Evolutionary conservation across 2,888 invertebrate genomes (phyloP), one percentile per base, ranked within the genome.

Genomic region (Silvanus unidentatus): DNA sequence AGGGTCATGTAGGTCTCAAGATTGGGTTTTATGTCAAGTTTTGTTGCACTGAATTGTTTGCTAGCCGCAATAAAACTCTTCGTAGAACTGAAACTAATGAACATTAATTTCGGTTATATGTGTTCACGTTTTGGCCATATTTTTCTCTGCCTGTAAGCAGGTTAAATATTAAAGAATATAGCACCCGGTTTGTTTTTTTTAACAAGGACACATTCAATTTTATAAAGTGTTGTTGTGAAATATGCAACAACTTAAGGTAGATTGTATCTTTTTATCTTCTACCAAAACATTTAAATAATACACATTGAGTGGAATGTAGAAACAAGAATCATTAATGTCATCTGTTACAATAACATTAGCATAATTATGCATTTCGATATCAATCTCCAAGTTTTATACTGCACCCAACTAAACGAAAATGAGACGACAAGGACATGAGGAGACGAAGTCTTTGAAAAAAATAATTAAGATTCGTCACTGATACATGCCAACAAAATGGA

Each of bases 311-410:
- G 54, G 50, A 42, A 51, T 49, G 56, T 50, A 55, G 52, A 49
- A 58, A 53, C 59, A 57, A 46, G 54, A 50, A 56, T 58, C 62
- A 59, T 64, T 62, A 62, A 57, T 61, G 62, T 63, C 63, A 59
- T 58, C 57, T 60, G 58, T 57, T 58, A 59, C 58, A 52, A 53
- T 58, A 53, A 54, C 57, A 62, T 63, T 64, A 62, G 56, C 64
- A 64, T 63, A 63, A 63, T 64, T 60, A 63, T 62, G 54, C 55
- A 47, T 58, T 53, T 49, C 47, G 63, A 63, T 62, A 62, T 60
- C 57, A 57, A 61, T 63, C 62, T 59, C 39, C 22, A 37, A 34
- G 41, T 42, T 16, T 37, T 37, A 37, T 37, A n/a, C 16, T 37
- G 37, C 16, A 37, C 12, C 32, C 22, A 22, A 5, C 22, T 22